phyloP scores from a whole-genome alignment of 1,140 invertebrate genomes.

The Meloidogyne exigua region DNA sequence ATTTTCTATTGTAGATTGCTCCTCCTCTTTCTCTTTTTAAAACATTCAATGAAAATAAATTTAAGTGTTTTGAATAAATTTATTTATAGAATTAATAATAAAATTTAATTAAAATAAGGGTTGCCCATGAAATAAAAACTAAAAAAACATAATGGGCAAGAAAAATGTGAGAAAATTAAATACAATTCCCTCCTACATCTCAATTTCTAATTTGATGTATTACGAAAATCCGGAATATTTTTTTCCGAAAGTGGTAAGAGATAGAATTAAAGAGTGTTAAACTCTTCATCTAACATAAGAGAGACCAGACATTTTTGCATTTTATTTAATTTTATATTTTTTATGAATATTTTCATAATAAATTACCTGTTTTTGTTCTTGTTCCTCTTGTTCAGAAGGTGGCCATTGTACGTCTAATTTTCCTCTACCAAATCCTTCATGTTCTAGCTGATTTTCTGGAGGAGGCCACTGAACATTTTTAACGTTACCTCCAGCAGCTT shows the following conservation, averaged over 20 bases:
- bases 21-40: background rate
- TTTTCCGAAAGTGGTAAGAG: too few species aligned
- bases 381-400: constrained; percentile 39
- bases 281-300: too few species aligned
- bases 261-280: too few species aligned
- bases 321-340: too few species aligned
- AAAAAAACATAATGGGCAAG: background rate
- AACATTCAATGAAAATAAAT: background rate
- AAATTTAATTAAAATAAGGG: background rate
- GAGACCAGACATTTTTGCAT: too few species aligned
- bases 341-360: too few species aligned
- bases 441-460: constrained; percentile 27
- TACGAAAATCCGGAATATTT: too few species aligned
- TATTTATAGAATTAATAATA: background rate
- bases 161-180: background rate
- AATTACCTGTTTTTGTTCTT: constrained; percentile 38
- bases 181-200: too few species aligned
- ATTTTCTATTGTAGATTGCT: background rate
- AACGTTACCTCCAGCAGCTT: constrained; percentile 31
- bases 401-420: constrained; percentile 36
- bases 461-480: constrained; percentile 45
- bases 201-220: too few species aligned
- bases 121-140: background rate
- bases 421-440: constrained; percentile 16
- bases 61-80: background rate